Percentiles rank a stretch among this genome's conserved stretches.
Evolutionary conservation across 2,113 vertebrate species (phyloP).

Genomic region (Pelusios castaneus): DNA sequence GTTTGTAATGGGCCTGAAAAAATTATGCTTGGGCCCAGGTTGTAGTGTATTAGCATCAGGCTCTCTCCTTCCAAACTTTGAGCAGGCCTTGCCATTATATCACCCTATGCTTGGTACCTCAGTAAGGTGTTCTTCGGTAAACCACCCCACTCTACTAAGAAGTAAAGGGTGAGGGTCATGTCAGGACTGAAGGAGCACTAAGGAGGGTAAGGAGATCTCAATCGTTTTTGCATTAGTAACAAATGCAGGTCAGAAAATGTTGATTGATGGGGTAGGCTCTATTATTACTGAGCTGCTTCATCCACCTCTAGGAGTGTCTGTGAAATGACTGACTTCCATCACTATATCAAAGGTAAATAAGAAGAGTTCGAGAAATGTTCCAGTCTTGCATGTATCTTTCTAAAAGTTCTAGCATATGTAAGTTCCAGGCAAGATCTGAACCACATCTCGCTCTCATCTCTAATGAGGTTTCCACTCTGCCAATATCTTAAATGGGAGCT

Average conservation of each 20-base stretch:
- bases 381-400: not conserved
- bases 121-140: not conserved
- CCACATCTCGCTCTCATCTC: not conserved
- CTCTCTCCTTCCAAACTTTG: not conserved
- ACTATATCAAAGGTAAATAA: not conserved
- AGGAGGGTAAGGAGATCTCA: not conserved
- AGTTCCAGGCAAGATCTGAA: not conserved
- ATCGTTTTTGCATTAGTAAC: not conserved
- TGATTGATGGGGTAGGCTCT: not conserved
- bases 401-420: not conserved
- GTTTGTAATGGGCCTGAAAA: too few species aligned
- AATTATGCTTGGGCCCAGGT: too few species aligned
- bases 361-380: not conserved
- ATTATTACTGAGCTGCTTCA: not conserved
- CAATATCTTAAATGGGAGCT: not conserved
- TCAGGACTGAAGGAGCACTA: not conserved
- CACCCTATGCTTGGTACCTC: not conserved
- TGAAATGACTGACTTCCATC: not conserved
- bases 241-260: not conserved
- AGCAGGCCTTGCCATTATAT: not conserved
- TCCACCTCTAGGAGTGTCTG: not conserved
- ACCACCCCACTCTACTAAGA: not conserved
- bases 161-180: not conserved
- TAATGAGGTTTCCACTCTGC: not conserved
- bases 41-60: not conserved